Conservation (phyloP, 2,888 invertebrate genomes). For the Biston stratarius region DNA sequence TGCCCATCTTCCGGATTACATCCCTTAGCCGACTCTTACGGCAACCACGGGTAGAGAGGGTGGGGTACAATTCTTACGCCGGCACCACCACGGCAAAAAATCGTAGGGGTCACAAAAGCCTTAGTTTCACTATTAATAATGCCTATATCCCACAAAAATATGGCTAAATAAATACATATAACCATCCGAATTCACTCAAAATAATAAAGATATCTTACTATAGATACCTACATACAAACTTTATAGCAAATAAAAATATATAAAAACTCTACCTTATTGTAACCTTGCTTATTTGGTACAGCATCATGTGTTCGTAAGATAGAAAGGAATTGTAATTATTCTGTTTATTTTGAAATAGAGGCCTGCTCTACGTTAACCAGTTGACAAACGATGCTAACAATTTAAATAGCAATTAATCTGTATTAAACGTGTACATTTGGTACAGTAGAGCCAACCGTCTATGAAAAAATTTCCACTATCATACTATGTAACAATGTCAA, state of each 20-base stretch:
- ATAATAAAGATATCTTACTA: too few species aligned
- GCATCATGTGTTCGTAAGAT: not conserved
- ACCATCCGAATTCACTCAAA: too few species aligned
- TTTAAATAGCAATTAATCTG: slow-evolving; percentile 25
- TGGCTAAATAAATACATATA: too few species aligned
- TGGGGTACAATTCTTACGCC: too few species aligned
- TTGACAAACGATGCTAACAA: slow-evolving; percentile 23
- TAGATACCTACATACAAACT: too few species aligned
- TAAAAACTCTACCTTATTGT: not conserved
- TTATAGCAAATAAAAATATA: not conserved
- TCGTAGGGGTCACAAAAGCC: too few species aligned
- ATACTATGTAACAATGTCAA: slow-evolving; percentile 64
- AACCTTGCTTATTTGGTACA: not conserved
- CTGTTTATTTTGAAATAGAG: slow-evolving; percentile 17
- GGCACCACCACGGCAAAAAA: too few species aligned
- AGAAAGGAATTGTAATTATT: not conserved
- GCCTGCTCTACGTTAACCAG: slow-evolving; percentile 9
- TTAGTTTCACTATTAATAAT: too few species aligned
- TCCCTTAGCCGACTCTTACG: too few species aligned
- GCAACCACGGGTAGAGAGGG: too few species aligned
- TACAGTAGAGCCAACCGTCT: slow-evolving; percentile 26
- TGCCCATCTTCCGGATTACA: too few species aligned
- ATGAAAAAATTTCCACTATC: slow-evolving; percentile 54
- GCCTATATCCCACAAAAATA: too few species aligned
- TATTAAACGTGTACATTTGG: slow-evolving; percentile 14